phyloP scores from a whole-genome alignment of 1,140 invertebrate genomes.

The Sinella curviseta region DNA sequence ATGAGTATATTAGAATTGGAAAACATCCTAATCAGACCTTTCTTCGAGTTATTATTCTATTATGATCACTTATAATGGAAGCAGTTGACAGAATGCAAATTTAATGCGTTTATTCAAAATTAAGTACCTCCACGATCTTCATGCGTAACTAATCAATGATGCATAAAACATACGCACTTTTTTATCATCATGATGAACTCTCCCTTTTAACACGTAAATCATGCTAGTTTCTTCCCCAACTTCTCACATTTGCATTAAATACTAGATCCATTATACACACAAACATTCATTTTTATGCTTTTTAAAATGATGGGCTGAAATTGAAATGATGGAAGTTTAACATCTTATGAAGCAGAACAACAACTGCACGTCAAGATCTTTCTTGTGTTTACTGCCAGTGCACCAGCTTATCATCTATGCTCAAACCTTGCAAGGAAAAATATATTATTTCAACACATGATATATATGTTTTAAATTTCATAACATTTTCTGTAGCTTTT shows the following conservation, averaged over 20 bases:
- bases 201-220: conserved; percentile 16
- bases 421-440: too few species aligned
- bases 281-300: neutral
- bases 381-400: neutral
- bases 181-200: neutral
- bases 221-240: neutral
- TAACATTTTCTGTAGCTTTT: neutral
- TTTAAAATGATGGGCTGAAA: neutral
- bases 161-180: neutral
- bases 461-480: neutral
- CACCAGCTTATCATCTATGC: too few species aligned
- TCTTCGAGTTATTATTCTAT: neutral
- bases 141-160: neutral
- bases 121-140: neutral
- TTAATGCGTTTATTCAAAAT: neutral
- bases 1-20: too few species aligned
- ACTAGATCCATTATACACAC: neutral
- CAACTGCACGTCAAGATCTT: neutral
- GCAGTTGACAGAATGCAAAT: conserved; percentile 5
- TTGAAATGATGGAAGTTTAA: neutral
- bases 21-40: too few species aligned
- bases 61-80: neutral
- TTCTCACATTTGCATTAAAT: conserved; percentile 1
- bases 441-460: neutral
- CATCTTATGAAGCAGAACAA: neutral